These are phyloP conservation scores for Sinocyclocheilus grahami DNA, from an alignment of 2,113 vertebrate genomes.

Conservation along the genomic window DNA sequence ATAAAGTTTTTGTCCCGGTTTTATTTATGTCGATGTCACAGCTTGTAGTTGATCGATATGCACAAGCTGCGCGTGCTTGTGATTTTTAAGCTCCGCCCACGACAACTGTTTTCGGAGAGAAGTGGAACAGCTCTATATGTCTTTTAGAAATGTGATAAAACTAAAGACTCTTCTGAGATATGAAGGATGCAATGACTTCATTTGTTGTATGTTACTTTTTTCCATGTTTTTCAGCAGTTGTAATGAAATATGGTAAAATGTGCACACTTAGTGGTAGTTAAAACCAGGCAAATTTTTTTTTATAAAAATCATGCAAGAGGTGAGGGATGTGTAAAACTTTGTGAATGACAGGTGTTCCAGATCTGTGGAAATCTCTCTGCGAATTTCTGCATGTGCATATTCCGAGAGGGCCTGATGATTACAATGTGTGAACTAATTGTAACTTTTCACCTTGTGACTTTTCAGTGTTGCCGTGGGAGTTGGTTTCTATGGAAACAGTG, in stretches of 20 bases:
- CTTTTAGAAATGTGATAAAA: no score
- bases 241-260: neutral
- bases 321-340: neutral
- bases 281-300: no score
- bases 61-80: no score
- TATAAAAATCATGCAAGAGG: neutral
- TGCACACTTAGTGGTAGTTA: neutral
- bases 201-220: neutral
- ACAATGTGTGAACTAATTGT: neutral
- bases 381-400: neutral
- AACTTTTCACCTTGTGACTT: conserved; percentile 41
- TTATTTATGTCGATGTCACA: no score
- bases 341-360: neutral
- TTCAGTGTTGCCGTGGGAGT: conserved; percentile 86
- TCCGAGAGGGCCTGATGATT: neutral
- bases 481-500: conserved; percentile 98
- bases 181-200: no score
- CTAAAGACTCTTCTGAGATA: no score
- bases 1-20: no score
- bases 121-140: no score
- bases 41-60: no score
- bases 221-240: neutral
- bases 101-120: no score
- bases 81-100: no score
- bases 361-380: neutral